Conservation (phyloP, 1,140 invertebrate species). For the Lordiphosa stackelbergi region DNA sequence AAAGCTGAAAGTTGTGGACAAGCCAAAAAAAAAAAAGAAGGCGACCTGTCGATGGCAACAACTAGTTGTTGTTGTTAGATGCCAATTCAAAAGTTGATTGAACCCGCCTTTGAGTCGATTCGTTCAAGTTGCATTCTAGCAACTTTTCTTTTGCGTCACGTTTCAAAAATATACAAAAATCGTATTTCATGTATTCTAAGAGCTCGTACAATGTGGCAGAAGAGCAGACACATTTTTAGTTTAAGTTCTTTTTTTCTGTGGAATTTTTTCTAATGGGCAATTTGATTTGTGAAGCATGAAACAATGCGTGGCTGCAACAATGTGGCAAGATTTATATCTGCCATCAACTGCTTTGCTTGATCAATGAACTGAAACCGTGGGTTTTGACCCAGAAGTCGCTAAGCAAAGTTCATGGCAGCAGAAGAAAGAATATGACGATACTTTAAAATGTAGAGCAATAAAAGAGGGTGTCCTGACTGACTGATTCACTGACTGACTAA, state of each 20-base stretch:
- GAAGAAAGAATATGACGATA: too few species aligned
- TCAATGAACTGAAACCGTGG: slow-evolving; percentile 4
- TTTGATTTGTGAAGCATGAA: slow-evolving; percentile 49
- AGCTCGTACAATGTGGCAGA: slow-evolving; percentile 1
- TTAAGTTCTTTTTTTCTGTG: background rate
- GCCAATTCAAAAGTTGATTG: slow-evolving; percentile 40
- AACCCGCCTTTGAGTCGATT: slow-evolving; percentile 16
- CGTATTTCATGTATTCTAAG: background rate
- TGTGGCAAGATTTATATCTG: slow-evolving; percentile 9
- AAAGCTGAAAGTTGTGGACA: slow-evolving; percentile 67
- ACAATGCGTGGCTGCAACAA: slow-evolving; percentile 16
- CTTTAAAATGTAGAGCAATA: too few species aligned
- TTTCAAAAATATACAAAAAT: slow-evolving; percentile 17
- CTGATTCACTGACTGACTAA: too few species aligned
- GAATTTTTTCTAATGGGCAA: slow-evolving; percentile 15
- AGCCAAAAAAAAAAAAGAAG: slow-evolving; percentile 40
- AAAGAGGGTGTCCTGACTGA: too few species aligned
- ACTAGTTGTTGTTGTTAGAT: slow-evolving; percentile 33
- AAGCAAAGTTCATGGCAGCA: background rate
- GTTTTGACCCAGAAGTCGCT: slow-evolving; percentile 1
- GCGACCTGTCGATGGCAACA: slow-evolving; percentile 55
- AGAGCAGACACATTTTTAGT: slow-evolving; percentile 3
- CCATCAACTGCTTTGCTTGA: background rate
- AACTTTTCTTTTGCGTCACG: slow-evolving; percentile 32
- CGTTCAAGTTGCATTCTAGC: slow-evolving; percentile 5